Evolutionary conservation across 2,797 vertebrate genomes (phyloP).

Genomic region (Pseudocheirus occidentalis): DNA sequence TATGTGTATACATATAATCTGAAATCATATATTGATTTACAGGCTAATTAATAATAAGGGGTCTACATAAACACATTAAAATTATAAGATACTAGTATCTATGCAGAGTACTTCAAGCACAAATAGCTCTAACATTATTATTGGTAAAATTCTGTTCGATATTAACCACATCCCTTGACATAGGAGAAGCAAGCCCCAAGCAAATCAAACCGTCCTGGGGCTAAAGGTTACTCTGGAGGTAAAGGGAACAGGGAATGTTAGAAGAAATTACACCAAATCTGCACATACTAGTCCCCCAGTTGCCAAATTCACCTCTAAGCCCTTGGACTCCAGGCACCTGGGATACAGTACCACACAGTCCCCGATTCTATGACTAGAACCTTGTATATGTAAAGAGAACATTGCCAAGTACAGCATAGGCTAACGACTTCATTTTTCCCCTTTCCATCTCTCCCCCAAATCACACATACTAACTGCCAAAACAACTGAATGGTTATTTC

Average conservation of each 20-base stretch:
- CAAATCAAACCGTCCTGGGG: not conserved
- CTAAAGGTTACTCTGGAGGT: not conserved
- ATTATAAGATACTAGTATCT: not conserved
- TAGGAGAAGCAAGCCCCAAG: not conserved
- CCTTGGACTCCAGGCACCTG: not conserved
- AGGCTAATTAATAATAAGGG: not conserved
- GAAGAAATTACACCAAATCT: not conserved
- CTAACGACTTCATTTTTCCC: conserved; percentile 48
- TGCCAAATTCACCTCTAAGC: not conserved
- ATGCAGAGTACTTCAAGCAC: not conserved
- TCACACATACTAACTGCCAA: conserved; percentile 56
- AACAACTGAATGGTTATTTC: conserved; percentile 56
- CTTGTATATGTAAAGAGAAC: conserved; percentile 61
- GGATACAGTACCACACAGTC: not conserved
- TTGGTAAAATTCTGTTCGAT: not conserved
- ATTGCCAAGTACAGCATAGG: conserved; percentile 68
- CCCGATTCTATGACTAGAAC: not conserved
- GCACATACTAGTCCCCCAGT: not conserved
- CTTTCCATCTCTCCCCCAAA: conserved; percentile 66
- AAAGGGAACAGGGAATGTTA: not conserved
- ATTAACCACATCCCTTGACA: not conserved
- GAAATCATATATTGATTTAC: not conserved
- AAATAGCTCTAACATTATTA: not conserved
- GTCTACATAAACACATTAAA: not conserved
- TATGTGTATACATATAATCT: not conserved